phyloP scores from a whole-genome alignment of 2,888 invertebrate species.

The Poecilus cupreus region DNA sequence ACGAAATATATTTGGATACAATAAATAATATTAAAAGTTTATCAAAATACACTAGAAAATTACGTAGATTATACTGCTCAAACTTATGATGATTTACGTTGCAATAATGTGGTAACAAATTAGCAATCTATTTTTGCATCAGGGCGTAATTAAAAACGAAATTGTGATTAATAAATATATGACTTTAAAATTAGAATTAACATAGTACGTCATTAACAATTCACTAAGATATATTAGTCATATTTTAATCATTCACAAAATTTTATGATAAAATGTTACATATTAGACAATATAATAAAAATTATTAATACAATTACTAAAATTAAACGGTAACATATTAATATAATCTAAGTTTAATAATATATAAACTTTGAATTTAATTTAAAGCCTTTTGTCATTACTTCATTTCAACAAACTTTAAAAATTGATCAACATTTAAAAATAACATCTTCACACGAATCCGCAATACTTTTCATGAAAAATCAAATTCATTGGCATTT shows the following conservation, averaged over 20 bases:
- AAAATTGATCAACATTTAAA: background rate
- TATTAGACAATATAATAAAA: slow-evolving; percentile 4
- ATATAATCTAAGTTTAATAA: background rate
- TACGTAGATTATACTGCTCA: background rate
- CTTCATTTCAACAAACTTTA: slow-evolving; percentile 4
- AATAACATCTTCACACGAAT: too few species aligned
- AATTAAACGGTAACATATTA: slow-evolving; percentile 39
- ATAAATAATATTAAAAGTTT: slow-evolving; percentile 44
- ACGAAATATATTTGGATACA: slow-evolving; percentile 48
- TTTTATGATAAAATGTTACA: background rate
- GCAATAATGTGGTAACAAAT: slow-evolving; percentile 42
- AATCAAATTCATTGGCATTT: too few species aligned
- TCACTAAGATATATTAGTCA: background rate
- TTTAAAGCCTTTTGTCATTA: slow-evolving; percentile 20
- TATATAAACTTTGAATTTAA: background rate
- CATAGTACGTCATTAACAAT: background rate
- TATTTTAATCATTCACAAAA: background rate
- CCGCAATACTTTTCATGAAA: too few species aligned
- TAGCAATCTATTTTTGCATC: background rate
- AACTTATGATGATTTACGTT: slow-evolving; percentile 3
- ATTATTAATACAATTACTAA: background rate
- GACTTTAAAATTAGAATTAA: background rate
- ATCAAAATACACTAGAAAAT: background rate
- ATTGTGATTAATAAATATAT: background rate
- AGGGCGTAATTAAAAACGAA: background rate